Evolutionary conservation across 2,113 vertebrate species (phyloP).

Genomic region (Henicopernis longicauda): DNA sequence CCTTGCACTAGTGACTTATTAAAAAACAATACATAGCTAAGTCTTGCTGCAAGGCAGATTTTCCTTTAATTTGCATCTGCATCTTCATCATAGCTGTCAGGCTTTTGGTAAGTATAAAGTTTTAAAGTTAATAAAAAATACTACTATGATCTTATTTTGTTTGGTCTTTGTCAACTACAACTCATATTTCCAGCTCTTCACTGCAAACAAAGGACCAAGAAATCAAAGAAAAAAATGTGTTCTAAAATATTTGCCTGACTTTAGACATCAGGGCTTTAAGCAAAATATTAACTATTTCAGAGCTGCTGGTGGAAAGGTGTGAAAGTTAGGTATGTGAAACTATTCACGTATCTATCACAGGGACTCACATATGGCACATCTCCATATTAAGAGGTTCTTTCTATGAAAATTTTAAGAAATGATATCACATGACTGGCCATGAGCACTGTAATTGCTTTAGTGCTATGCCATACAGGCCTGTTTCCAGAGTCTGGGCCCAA

Average conservation of each 20-base stretch:
- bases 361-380: neutral
- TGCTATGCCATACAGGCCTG: neutral
- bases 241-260: neutral
- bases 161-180: neutral
- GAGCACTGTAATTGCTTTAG: neutral
- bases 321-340: neutral
- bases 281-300: neutral
- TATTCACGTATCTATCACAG: neutral
- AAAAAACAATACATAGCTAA: neutral
- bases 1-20: neutral
- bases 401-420: neutral
- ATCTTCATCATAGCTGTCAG: neutral
- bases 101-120: neutral
- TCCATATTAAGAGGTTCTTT: neutral
- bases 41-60: neutral
- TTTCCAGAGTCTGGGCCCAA: neutral
- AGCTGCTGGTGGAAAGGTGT: neutral
- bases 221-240: neutral
- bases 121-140: neutral
- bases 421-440: fast-evolving
- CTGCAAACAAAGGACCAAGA: neutral
- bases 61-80: neutral
- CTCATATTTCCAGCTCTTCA: neutral
- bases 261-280: neutral
- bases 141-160: neutral